A percentile compares a stretch with the other conserved stretches of the same genome.
Conservation (phyloP, 2,888 invertebrate genomes). For the Rutpela maculata region DNA sequence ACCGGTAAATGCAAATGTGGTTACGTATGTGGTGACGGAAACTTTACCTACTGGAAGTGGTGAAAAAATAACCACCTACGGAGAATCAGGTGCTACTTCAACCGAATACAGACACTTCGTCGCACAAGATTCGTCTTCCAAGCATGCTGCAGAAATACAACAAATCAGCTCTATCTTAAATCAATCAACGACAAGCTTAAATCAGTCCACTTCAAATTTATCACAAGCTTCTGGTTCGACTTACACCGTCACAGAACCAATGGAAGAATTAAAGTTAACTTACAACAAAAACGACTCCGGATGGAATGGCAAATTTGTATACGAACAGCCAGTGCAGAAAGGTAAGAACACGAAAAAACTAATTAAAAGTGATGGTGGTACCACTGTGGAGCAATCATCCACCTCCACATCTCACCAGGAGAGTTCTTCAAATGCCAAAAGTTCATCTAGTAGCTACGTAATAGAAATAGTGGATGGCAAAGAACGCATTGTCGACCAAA, state of each 20-base stretch:
- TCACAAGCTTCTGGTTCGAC: constrained; percentile 68
- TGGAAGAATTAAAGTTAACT: constrained; percentile 68
- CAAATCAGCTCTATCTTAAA: constrained; percentile 71
- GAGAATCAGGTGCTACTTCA: constrained; percentile 67
- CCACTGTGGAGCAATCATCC: constrained; percentile 64
- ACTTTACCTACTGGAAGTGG: constrained; percentile 69
- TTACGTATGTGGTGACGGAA: constrained; percentile 71
- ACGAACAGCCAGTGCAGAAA: constrained; percentile 67
- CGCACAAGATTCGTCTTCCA: constrained; percentile 63
- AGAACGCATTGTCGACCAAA: constrained; percentile 78
- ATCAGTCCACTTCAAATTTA: constrained; percentile 69
- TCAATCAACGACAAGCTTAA: constrained; percentile 67
- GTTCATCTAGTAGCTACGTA: constrained; percentile 80
- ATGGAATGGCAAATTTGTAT: constrained; percentile 75
- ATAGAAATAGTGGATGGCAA: constrained; percentile 82
- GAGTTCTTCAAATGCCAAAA: constrained; percentile 77
- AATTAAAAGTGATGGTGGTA: constrained; percentile 48
- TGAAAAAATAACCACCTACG: constrained; percentile 72
- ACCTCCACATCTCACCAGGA: constrained; percentile 74
- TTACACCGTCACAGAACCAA: constrained; percentile 72
- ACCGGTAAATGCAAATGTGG: constrained; percentile 66
- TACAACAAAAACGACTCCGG: constrained; percentile 72
- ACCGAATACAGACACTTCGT: constrained; percentile 72
- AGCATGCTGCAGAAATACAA: constrained; percentile 66
- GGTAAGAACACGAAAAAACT: constrained; percentile 54